Conservation (phyloP, 2,888 invertebrate genomes). For the Panzeria rudis region DNA sequence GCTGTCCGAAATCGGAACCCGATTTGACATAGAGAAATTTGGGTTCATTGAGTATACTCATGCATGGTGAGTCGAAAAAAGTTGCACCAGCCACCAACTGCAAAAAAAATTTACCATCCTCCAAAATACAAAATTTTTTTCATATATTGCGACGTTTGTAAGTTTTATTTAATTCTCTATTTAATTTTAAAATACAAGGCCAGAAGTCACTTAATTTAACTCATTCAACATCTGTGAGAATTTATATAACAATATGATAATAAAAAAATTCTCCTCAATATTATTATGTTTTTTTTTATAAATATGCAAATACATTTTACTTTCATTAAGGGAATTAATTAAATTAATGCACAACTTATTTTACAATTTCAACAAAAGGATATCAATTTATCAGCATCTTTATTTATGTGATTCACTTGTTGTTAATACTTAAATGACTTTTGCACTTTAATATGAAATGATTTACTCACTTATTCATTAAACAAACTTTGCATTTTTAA, state of each 20-base stretch:
- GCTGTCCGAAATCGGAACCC: too few relatives aligned
- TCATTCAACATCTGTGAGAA: background rate
- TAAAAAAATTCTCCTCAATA: too few relatives aligned
- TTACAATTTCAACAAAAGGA: conserved; percentile 24
- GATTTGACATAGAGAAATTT: too few relatives aligned
- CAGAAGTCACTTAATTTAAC: too few relatives aligned
- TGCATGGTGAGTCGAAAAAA: too few relatives aligned
- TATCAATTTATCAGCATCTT: conserved; percentile 29
- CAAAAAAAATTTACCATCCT: too few relatives aligned
- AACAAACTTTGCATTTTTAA: background rate
- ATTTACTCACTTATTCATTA: conserved; percentile 17
- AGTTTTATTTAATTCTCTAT: too few relatives aligned
- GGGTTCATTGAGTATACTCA: too few relatives aligned
- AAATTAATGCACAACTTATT: conserved; percentile 26
- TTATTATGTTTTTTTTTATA: background rate
- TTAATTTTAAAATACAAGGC: too few relatives aligned
- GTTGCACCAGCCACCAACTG: too few relatives aligned
- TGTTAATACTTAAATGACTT: conserved; percentile 25
- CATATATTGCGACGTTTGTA: too few relatives aligned
- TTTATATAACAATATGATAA: background rate
- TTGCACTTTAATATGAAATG: conserved; percentile 15
- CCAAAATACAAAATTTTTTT: too few relatives aligned
- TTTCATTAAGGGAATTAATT: conserved; percentile 49
- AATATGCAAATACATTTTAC: background rate
- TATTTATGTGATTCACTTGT: background rate